Conservation (phyloP, 2,888 invertebrate genomes). For the Apotomis betuletana region DNA sequence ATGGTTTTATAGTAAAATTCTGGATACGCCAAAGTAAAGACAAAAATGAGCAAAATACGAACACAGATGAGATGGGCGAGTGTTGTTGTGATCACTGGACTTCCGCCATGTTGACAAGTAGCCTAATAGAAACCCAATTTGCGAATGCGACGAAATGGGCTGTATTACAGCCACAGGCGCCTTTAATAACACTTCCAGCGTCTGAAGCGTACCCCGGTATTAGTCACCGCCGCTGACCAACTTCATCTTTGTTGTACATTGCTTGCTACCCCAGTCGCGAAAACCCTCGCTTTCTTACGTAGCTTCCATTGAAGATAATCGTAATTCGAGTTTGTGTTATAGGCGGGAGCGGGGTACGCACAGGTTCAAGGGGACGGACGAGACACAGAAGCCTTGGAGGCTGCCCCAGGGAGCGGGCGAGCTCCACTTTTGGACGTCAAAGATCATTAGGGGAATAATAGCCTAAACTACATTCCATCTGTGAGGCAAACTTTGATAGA, state of each 20-base stretch:
- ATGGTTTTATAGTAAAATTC: too few species aligned
- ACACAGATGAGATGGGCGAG: neutral
- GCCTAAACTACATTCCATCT: constrained; percentile 7
- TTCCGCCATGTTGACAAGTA: constrained; percentile 34
- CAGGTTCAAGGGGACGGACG: constrained; percentile 28
- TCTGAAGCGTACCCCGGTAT: constrained; percentile 9
- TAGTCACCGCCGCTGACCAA: too few species aligned
- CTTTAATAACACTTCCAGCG: constrained; percentile 30
- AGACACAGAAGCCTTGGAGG: constrained; percentile 25
- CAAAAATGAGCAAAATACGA: too few species aligned
- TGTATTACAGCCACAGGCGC: constrained; percentile 28
- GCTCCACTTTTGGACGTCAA: constrained; percentile 1
- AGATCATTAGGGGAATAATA: constrained; percentile 29
- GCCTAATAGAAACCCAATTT: constrained; percentile 39
- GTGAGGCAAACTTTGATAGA: neutral
- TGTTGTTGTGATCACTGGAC: neutral
- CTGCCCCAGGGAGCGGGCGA: constrained; percentile 22
- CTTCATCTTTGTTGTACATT: neutral
- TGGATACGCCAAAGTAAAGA: too few species aligned
- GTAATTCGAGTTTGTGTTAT: neutral
- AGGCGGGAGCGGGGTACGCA: neutral
- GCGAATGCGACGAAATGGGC: constrained; percentile 33
- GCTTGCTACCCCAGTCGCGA: neutral
- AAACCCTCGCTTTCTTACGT: neutral
- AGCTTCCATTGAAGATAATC: neutral